Evolutionary conservation across 2,797 vertebrate genomes (phyloP).

Genomic region (Falco peregrinus): DNA sequence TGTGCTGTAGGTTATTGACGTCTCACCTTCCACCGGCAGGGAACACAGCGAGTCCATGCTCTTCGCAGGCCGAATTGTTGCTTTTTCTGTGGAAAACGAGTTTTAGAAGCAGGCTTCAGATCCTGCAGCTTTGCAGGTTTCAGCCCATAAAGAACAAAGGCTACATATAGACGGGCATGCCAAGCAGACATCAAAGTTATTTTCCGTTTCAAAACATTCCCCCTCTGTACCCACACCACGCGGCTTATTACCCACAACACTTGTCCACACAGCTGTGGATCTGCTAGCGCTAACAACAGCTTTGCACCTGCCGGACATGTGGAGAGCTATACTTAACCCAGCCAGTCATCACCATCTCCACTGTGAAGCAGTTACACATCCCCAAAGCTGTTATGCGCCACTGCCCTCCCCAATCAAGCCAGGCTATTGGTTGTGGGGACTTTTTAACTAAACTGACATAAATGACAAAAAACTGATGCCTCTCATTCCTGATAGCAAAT

Average conservation of each 20-base stretch:
- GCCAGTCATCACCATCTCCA: constrained; percentile 22
- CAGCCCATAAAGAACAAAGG: constrained; percentile 4
- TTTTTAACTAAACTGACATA: constrained; percentile 8
- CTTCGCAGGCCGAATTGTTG: constrained; percentile 91
- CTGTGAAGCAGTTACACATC: not conserved
- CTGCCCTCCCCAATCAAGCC: not conserved
- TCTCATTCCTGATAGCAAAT: constrained; percentile 25
- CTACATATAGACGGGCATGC: not conserved
- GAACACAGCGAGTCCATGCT: constrained; percentile 98
- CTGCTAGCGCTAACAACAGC: constrained; percentile 39
- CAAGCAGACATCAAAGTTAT: not conserved
- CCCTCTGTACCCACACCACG: not conserved
- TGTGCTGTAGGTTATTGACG: not conserved
- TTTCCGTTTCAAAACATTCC: constrained; percentile 34
- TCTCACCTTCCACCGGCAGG: constrained; percentile 89
- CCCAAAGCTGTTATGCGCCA: not conserved
- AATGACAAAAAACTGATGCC: not conserved
- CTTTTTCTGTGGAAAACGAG: constrained; percentile 84
- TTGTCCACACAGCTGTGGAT: constrained; percentile 54
- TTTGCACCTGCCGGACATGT: constrained; percentile 57
- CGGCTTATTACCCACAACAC: constrained; percentile 18
- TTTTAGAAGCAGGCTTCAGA: constrained; percentile 42
- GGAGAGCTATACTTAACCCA: constrained; percentile 63
- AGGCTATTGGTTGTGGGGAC: not conserved
- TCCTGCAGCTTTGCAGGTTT: not conserved